Percentiles rank a stretch among this genome's conserved stretches.
phyloP scores from a whole-genome alignment of 2,797 vertebrate genomes.

The Danio aesculapii region DNA sequence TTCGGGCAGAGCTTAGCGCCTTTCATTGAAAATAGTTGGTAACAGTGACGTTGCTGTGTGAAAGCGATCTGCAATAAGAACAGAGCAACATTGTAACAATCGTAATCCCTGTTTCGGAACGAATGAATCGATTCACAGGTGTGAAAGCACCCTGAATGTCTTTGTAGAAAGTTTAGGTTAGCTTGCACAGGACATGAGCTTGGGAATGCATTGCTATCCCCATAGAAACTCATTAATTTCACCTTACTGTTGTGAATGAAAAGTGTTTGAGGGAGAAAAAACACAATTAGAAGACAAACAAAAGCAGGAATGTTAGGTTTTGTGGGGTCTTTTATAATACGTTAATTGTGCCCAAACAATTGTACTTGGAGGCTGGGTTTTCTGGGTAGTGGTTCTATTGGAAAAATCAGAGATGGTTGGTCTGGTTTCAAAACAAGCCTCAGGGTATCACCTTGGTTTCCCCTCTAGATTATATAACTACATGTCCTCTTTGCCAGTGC shows the following conservation, averaged over 20 bases:
- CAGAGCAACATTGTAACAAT: no score
- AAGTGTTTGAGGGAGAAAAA: neutral
- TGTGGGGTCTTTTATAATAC: neutral
- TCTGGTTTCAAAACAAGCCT: neutral
- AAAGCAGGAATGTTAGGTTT: neutral
- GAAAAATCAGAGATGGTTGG: neutral
- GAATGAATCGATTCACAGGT: no score
- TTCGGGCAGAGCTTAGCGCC: no score
- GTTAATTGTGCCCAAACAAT: neutral
- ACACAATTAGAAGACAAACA: neutral
- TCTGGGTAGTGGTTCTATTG: neutral
- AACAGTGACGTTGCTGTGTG: no score
- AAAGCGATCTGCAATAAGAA: no score
- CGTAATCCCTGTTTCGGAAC: no score
- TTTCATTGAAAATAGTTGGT: no score
- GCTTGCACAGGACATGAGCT: neutral
- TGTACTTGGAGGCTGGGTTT: neutral
- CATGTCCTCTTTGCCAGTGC: neutral
- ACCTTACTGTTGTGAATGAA: neutral
- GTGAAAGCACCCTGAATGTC: neutral
- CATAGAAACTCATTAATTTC: conserved; percentile 31
- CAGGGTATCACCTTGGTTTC: conserved; percentile 18
- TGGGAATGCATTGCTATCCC: conserved; percentile 7
- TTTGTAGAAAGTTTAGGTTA: conserved; percentile 4
- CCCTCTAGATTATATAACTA: conserved; percentile 8